Conservation (phyloP, 2,888 invertebrate species). For the Miltochrista miniata region DNA sequence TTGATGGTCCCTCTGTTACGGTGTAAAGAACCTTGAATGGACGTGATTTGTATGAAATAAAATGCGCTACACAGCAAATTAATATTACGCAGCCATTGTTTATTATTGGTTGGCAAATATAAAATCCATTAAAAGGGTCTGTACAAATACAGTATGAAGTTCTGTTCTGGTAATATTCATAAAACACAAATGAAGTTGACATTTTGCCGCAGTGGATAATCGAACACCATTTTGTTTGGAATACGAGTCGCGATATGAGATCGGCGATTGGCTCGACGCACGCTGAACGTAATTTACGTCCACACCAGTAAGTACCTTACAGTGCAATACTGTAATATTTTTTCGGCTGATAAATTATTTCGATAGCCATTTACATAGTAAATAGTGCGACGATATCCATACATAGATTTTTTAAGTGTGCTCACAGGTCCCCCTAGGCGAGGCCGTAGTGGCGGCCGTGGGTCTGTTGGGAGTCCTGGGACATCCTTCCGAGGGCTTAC, state of each 20-base stretch:
- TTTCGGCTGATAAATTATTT: conserved; percentile 16
- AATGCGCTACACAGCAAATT: too few relatives aligned
- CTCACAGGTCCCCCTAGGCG: too few relatives aligned
- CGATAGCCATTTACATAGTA: not conserved
- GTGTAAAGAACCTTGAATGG: too few relatives aligned
- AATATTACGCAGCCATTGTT: too few relatives aligned
- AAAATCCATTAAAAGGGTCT: conserved; percentile 17
- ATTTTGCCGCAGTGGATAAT: conserved; percentile 31
- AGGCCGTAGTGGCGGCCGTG: too few relatives aligned
- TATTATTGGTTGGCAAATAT: not conserved
- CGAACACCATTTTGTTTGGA: conserved; percentile 29
- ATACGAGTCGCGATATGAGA: conserved; percentile 31
- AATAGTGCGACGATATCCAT: too few relatives aligned
- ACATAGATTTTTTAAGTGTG: too few relatives aligned
- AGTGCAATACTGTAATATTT: conserved; percentile 24
- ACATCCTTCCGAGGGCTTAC: too few relatives aligned
- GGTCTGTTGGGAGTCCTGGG: too few relatives aligned
- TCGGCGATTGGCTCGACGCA: conserved; percentile 44
- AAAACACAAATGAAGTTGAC: conserved; percentile 32
- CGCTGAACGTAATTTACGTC: conserved; percentile 38
- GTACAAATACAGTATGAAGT: conserved; percentile 18
- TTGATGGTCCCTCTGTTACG: too few relatives aligned
- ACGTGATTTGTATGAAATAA: too few relatives aligned
- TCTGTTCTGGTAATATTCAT: conserved; percentile 26
- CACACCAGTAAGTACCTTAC: conserved; percentile 31